Conservation (phyloP, 2,113 vertebrate species). For the Scatophagus argus region DNA sequence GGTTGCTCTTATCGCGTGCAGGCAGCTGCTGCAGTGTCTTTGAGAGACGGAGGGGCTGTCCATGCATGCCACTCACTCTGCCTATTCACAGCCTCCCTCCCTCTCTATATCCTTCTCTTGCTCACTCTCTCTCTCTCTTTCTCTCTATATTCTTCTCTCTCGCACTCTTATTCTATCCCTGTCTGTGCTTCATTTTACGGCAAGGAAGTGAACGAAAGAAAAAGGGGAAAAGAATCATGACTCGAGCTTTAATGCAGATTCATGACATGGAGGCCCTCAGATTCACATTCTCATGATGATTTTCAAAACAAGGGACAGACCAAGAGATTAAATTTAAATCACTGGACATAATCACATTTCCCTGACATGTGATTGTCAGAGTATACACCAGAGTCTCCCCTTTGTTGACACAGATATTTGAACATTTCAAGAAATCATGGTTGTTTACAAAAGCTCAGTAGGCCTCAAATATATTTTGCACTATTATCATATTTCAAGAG, state of each 20-base stretch:
- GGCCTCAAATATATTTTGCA: not conserved
- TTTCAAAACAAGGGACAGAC: constrained; percentile 54
- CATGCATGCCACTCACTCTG: constrained; percentile 78
- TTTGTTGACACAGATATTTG: constrained; percentile 26
- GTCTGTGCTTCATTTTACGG: constrained; percentile 61
- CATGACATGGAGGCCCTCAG: constrained; percentile 44
- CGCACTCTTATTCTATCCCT: constrained; percentile 7
- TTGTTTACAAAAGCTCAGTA: not conserved
- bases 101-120: constrained; percentile 26
- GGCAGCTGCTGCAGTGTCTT: constrained; percentile 84
- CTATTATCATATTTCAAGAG: not conserved
- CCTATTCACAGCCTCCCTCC: constrained; percentile 70
- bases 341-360: constrained; percentile 48
- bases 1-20: constrained; percentile 82
- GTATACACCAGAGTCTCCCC: not conserved
- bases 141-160: constrained; percentile 13
- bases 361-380: constrained; percentile 27
- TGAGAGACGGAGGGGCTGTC: constrained; percentile 80
- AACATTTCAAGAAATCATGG: constrained; percentile 18
- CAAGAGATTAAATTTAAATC: constrained; percentile 71
- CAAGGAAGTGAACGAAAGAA: constrained; percentile 49
- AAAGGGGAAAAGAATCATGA: constrained; percentile 41
- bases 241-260: constrained; percentile 66
- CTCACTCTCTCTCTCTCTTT: constrained; percentile 25
- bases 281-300: constrained; percentile 26